phyloP scores from a whole-genome alignment of 1,140 invertebrate species.

The Bombus sylvicola region DNA sequence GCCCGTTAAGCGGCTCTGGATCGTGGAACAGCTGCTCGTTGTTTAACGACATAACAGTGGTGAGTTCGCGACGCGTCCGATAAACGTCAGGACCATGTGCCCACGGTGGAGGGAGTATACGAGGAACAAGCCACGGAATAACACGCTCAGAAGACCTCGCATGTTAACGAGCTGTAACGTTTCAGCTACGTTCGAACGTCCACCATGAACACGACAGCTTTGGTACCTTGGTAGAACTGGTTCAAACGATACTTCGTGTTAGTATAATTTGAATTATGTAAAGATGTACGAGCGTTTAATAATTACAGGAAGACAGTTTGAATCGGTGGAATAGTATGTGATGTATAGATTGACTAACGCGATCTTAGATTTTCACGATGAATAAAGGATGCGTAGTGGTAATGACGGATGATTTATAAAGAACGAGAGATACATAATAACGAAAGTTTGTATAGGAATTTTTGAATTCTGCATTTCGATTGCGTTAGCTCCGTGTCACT shows the following conservation, averaged over 20 bases:
- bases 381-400: neutral
- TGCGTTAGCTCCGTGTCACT: too few species aligned
- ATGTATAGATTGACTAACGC: neutral
- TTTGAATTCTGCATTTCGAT: neutral
- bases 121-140: neutral
- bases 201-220: neutral
- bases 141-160: slow-evolving; percentile 12
- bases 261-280: neutral
- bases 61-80: slow-evolving; percentile 6
- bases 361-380: neutral
- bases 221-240: neutral
- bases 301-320: neutral
- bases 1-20: neutral
- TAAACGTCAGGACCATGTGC: slow-evolving; percentile 37
- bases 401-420: neutral
- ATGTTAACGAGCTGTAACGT: slow-evolving; percentile 13
- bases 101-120: neutral
- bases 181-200: neutral
- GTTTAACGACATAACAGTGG: slow-evolving; percentile 38
- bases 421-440: neutral
- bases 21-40: slow-evolving; percentile 45
- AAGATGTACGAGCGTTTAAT: neutral
- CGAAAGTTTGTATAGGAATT: neutral
- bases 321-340: neutral
- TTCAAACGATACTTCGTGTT: neutral